Evolutionary conservation across 1,140 invertebrate species (phyloP).

Genomic region (Pogonomyrmex barbatus): DNA sequence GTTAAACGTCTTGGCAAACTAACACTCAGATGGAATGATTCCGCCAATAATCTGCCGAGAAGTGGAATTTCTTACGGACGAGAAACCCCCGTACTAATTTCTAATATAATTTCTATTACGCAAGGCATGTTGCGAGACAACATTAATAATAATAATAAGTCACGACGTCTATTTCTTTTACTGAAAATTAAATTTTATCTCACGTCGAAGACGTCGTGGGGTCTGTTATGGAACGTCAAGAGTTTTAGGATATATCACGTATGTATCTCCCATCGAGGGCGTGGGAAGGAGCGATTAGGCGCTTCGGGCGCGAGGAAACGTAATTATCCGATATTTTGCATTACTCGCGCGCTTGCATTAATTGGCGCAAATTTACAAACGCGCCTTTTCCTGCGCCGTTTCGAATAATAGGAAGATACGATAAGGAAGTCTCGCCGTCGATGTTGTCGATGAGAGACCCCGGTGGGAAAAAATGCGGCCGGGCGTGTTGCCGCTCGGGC

Average conservation of each 20-base stretch:
- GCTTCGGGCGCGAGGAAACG: not conserved
- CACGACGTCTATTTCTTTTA: not conserved
- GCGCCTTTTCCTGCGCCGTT: not conserved
- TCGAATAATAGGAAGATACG: not conserved
- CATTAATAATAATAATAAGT: not conserved
- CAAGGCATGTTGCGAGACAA: not conserved
- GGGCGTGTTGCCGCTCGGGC: not conserved
- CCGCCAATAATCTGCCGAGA: not conserved
- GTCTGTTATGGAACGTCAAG: not conserved
- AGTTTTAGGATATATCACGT: not conserved
- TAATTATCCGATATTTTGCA: not conserved
- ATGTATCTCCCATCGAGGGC: not conserved
- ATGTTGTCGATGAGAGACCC: constrained; percentile 4
- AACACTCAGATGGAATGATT: not conserved
- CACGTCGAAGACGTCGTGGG: too few relatives aligned
- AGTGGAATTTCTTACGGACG: not conserved
- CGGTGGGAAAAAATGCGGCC: constrained; percentile 5
- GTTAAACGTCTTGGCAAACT: not conserved
- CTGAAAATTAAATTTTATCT: too few relatives aligned
- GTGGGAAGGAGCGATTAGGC: constrained; percentile 19
- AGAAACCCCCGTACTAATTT: not conserved
- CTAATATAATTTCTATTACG: not conserved
- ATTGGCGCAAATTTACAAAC: constrained; percentile 24
- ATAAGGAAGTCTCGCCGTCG: not conserved
- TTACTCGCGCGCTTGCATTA: not conserved